Evolutionary conservation across 1,140 invertebrate genomes (phyloP).

Genomic region (Adelges cooleyi): DNA sequence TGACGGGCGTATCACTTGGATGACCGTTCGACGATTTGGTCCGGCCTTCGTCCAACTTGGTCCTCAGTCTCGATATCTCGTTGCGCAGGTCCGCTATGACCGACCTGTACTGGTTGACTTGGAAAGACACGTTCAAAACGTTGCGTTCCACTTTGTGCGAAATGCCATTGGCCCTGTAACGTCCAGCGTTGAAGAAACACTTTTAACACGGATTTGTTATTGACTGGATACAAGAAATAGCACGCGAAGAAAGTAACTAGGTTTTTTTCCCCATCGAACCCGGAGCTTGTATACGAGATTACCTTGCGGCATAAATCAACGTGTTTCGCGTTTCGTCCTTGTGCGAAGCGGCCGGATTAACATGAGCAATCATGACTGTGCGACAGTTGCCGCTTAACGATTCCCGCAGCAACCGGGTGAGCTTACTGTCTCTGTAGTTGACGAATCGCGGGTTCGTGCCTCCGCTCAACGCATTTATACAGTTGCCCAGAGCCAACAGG

Average conservation of each 20-base stretch:
- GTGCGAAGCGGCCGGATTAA: slow-evolving; percentile 63
- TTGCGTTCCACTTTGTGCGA: slow-evolving; percentile 54
- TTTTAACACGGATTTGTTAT: too few species aligned
- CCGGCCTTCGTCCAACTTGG: slow-evolving; percentile 62
- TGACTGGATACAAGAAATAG: too few species aligned
- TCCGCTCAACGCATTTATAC: slow-evolving; percentile 82
- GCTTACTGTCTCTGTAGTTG: slow-evolving; percentile 89
- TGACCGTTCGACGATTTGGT: slow-evolving; percentile 39
- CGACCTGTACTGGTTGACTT: slow-evolving; percentile 67
- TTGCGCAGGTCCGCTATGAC: slow-evolving; percentile 70
- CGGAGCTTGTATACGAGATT: too few species aligned
- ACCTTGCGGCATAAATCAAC: slow-evolving; percentile 73
- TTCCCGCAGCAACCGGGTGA: slow-evolving; percentile 72
- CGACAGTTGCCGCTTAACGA: slow-evolving; percentile 82
- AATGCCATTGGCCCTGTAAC: slow-evolving; percentile 8
- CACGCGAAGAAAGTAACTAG: too few species aligned
- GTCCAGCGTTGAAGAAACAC: too few species aligned
- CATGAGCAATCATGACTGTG: slow-evolving; percentile 94
- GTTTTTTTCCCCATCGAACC: too few species aligned
- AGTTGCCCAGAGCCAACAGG: slow-evolving; percentile 82
- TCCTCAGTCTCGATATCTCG: slow-evolving; percentile 69
- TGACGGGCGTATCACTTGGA: slow-evolving; percentile 42
- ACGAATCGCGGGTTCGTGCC: slow-evolving; percentile 70
- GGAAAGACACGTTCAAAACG: slow-evolving; percentile 67
- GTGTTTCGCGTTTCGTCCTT: slow-evolving; percentile 88